Base-by-base conservation (phyloP, 2,888 invertebrate genomes). In the Allygus modestus region DNA sequence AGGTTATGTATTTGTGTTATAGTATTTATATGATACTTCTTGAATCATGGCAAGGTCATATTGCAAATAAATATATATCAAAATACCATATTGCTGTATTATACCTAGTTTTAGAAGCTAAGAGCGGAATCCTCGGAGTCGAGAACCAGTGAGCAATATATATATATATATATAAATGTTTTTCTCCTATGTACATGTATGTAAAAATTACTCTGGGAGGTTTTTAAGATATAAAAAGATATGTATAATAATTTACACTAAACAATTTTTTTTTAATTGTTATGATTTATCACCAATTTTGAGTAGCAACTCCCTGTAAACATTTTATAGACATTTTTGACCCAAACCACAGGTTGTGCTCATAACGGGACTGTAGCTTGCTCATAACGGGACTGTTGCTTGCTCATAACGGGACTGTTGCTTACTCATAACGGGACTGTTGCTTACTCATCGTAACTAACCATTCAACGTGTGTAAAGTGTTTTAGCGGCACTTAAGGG, bases 11-110 rank as follows among this genome's bases (percentile, higher is more conserved):
- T 37, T 46, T 46, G 9, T 46, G 46, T 46, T 12, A 46, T 46
- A 2, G 46, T 46, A 15, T 15, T 46, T 46, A 46, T 46, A 15
- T 46, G 17, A 15, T 46, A 9, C 4, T 46, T 46, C 12, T 46
- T 46, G 12, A 46, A 46, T 46, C 17, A 46, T 46, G 46, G 17
- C 46, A 46, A 46, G 12, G 46, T 46, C 4, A 46, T 46, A 46
- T 46, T 46, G 17, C 46, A 15, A 46, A 46, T 46, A 46, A 46
- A 46, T 46, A 15, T 46, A 46, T 46, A 46, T 46, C 17, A 46
- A 46, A 46, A 46, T 46, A 46, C 46, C 46, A 46, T 46, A 46
- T 46, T 46, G 46, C 46, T 46, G 46, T 46, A 46, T 46, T 46
- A 46, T 46, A 46, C 17, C 17, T 15, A 15, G 46, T 46, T 17